These are phyloP conservation scores for Piscicola geometra DNA, from an alignment of 2,888 invertebrate species.

Conservation along the genomic window DNA sequence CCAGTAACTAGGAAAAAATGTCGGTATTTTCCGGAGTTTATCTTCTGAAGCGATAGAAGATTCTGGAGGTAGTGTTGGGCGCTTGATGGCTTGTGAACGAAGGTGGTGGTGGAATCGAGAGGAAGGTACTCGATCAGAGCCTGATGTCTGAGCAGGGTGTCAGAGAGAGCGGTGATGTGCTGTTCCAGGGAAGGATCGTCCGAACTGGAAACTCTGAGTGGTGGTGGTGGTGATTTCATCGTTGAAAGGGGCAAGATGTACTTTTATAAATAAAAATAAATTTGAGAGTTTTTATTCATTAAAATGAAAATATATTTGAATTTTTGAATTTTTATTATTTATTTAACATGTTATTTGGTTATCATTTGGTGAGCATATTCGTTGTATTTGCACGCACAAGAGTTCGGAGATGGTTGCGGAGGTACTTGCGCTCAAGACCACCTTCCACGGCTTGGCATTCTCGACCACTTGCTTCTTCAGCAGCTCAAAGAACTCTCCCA, in stretches of 20 bases:
- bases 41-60: background rate
- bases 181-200: background rate
- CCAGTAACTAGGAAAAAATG: background rate
- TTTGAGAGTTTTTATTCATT: no score
- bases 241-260: no score
- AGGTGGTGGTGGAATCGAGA: background rate
- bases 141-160: background rate
- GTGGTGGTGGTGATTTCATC: no score
- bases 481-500: background rate
- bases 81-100: background rate
- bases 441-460: background rate
- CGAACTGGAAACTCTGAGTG: constrained; percentile 4
- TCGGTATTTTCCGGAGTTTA: background rate
- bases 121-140: background rate
- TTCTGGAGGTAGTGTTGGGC: constrained; percentile 2
- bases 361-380: no score
- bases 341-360: no score
- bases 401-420: background rate
- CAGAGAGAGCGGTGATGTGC: background rate
- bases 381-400: background rate
- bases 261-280: no score
- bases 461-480: background rate
- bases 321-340: no score
- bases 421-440: background rate
- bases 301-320: no score